A percentile compares a stretch with the other conserved stretches of the same genome.
phyloP scores from a whole-genome alignment of 1,140 invertebrate genomes.

The Brachionus koreanus region DNA sequence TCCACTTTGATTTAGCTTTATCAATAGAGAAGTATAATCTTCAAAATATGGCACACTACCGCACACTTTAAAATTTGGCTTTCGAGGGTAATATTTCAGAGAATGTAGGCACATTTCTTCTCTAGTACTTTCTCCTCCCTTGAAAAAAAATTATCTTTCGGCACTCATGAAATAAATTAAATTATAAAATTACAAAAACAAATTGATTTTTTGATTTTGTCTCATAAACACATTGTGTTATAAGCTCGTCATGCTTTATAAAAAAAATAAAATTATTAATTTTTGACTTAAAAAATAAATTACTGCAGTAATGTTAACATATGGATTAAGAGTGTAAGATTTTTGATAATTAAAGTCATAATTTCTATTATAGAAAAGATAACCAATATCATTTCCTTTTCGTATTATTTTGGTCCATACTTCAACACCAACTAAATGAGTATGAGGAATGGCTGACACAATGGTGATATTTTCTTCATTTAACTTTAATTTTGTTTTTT shows the following conservation, averaged over 20 bases:
- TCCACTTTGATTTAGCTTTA: not conserved
- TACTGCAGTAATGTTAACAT: not conserved
- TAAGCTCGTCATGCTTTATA: slow-evolving; percentile 13
- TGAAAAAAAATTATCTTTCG: not conserved
- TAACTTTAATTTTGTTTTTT: not conserved
- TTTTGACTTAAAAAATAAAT: too few species aligned
- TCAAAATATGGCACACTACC: not conserved
- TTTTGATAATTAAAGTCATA: slow-evolving; percentile 45
- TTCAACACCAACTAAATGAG: slow-evolving; percentile 80
- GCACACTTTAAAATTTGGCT: not conserved
- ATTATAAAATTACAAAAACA: not conserved
- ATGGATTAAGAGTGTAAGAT: not conserved
- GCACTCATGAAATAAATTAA: not conserved
- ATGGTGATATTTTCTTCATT: not conserved
- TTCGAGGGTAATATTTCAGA: slow-evolving; percentile 27
- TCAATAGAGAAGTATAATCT: not conserved
- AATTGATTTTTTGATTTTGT: not conserved
- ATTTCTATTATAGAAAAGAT: slow-evolving; percentile 7
- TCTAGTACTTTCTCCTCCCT: not conserved
- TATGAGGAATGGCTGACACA: slow-evolving; percentile 93
- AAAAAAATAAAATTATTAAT: too few species aligned
- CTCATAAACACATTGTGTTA: slow-evolving; percentile 29
- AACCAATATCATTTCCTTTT: slow-evolving; percentile 59
- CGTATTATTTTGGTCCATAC: slow-evolving; percentile 82
- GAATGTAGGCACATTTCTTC: slow-evolving; percentile 43